Evolutionary conservation across 2,888 invertebrate genomes (phyloP).

Genomic region (Cartodere bifasciata): DNA sequence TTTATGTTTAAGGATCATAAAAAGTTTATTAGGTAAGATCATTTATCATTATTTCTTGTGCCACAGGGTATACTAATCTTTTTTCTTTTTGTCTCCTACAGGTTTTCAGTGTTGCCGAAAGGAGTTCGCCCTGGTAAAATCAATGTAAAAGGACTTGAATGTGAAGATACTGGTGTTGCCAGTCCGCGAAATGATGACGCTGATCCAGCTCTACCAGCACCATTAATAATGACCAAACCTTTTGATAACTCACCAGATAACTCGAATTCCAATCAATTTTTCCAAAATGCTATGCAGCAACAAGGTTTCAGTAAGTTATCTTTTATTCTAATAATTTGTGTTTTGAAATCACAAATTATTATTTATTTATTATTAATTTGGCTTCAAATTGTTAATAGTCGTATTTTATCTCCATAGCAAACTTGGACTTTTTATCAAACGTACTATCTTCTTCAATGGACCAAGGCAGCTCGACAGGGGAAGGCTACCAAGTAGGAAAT

Average conservation of each 20-base stretch:
- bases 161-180: constrained; percentile 24
- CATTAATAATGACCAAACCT: constrained; percentile 15
- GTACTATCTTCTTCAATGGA: constrained; percentile 49
- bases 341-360: constrained; percentile 2
- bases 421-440: constrained; percentile 52
- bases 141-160: constrained; percentile 62
- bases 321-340: constrained; percentile 7
- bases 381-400: too few species aligned
- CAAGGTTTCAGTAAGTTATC: constrained; percentile 28
- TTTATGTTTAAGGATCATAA: constrained; percentile 61
- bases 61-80: too few species aligned
- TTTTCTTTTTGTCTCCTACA: too few species aligned
- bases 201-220: constrained; percentile 26
- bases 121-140: constrained; percentile 59
- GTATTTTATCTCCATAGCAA: constrained; percentile 32
- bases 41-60: too few species aligned
- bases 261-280: constrained; percentile 29
- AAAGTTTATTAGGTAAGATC: constrained; percentile 67
- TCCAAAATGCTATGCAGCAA: constrained; percentile 29
- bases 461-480: constrained; percentile 35
- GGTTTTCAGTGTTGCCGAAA: constrained; percentile 67
- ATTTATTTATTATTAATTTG: constrained; percentile 4
- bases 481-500: constrained; percentile 43
- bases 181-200: constrained; percentile 8
- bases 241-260: constrained; percentile 24